Percentiles rank a stretch among this genome's conserved stretches.
Evolutionary conservation across 2,797 vertebrate species (phyloP).

Genomic region (Erithacus rubecula): DNA sequence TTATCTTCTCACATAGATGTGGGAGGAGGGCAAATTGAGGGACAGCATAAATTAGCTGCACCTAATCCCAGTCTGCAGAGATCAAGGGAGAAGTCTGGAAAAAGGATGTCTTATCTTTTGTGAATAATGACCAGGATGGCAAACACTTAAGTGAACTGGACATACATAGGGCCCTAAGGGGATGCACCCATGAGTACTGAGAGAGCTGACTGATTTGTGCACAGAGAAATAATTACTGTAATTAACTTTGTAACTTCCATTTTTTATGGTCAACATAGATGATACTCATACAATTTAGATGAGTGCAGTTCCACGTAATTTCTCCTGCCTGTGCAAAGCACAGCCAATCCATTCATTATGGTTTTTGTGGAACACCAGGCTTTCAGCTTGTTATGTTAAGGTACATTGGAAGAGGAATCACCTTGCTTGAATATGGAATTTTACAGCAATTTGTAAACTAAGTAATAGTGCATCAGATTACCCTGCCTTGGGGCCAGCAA

Average conservation of each 20-base stretch:
- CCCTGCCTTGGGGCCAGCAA: not conserved
- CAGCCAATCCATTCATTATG: not conserved
- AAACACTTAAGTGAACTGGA: not conserved
- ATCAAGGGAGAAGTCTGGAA: not conserved
- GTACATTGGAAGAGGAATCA: not conserved
- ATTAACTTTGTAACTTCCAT: not conserved
- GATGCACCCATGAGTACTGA: not conserved
- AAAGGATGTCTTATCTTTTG: not conserved
- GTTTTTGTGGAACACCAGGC: not conserved
- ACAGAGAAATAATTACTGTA: not conserved
- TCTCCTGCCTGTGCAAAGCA: not conserved
- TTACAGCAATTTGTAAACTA: not conserved
- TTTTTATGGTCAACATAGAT: not conserved
- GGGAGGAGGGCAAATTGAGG: not conserved
- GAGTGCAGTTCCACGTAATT: not conserved
- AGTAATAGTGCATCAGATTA: not conserved
- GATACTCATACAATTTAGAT: not conserved
- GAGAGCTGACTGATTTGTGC: not conserved
- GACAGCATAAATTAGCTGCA: not conserved
- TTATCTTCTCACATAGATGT: not conserved
- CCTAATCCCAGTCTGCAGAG: not conserved
- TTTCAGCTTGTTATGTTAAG: not conserved
- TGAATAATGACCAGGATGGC: not conserved
- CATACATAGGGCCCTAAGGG: not conserved
- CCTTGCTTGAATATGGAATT: not conserved